These are phyloP conservation scores for Liposcelis brunnea DNA, from an alignment of 2,888 invertebrate species.

Conservation along the genomic window DNA sequence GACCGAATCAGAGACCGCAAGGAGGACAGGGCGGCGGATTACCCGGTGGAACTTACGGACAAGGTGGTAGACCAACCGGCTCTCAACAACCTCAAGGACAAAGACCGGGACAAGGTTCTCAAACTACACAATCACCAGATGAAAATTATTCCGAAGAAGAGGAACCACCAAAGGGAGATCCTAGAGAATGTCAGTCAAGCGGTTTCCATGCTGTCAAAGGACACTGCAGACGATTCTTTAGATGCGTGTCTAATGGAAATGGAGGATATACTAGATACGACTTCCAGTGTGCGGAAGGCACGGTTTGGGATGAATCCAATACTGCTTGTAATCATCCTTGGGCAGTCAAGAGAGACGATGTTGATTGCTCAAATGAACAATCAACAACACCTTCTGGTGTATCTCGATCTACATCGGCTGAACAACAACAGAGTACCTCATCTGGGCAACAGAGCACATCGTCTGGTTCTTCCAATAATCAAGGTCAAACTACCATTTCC, in stretches of 20 bases:
- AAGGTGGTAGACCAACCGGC: background rate
- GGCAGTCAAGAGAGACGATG: slow-evolving; percentile 27
- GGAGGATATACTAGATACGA: slow-evolving; percentile 45
- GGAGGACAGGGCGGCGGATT: background rate
- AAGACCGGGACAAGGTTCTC: slow-evolving; percentile 9
- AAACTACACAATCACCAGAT: slow-evolving; percentile 1
- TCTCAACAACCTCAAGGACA: background rate
- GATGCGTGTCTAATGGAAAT: slow-evolving; percentile 20
- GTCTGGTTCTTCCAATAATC: slow-evolving; percentile 1
- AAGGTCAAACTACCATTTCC: slow-evolving; percentile 16
- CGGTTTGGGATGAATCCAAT: slow-evolving; percentile 54
- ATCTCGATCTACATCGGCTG: background rate
- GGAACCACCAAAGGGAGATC: slow-evolving; percentile 6
- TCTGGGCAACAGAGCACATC: background rate
- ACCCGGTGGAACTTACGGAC: background rate
- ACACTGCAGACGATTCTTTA: slow-evolving; percentile 19
- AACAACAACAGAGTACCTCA: background rate
- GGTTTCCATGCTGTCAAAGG: slow-evolving; percentile 20
- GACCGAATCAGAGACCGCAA: background rate
- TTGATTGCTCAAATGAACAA: background rate
- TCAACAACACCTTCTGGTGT: background rate
- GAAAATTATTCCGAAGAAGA: slow-evolving; percentile 8
- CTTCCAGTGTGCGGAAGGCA: slow-evolving; percentile 55
- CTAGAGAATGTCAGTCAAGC: slow-evolving; percentile 18
- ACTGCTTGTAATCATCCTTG: slow-evolving; percentile 55